Conservation (phyloP, 2,797 vertebrate genomes). For the Spinus pinus region DNA sequence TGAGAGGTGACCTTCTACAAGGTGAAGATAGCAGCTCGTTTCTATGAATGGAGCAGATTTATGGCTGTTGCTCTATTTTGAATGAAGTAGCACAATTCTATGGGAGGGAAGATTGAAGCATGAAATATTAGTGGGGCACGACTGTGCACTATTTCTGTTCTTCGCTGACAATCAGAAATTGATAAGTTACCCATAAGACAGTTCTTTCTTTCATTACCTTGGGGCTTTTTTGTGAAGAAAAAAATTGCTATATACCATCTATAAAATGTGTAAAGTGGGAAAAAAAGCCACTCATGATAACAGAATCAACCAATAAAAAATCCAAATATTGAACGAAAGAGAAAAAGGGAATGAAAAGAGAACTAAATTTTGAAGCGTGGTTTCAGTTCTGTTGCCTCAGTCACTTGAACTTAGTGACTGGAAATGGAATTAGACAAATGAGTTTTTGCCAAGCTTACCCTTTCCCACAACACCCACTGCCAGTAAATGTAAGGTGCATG, state of each 20-base stretch:
- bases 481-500: not conserved
- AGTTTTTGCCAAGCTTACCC: not conserved
- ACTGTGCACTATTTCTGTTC: not conserved
- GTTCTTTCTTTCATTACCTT: not conserved
- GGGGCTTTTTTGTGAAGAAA: not conserved
- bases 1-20: not conserved
- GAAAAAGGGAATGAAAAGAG: not conserved
- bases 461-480: not conserved
- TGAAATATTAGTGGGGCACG: not conserved
- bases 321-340: not conserved
- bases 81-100: not conserved
- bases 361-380: not conserved
- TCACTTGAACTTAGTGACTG: not conserved
- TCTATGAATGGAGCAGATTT: not conserved
- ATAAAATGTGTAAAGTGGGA: not conserved
- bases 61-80: not conserved
- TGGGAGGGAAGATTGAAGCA: not conserved
- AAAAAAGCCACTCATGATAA: not conserved
- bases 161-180: not conserved
- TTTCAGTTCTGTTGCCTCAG: not conserved
- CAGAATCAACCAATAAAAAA: not conserved
- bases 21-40: not conserved
- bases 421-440: not conserved
- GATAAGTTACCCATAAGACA: not conserved
- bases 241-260: not conserved